Conservation (phyloP, 37 sponge, comb jelly and placozoan species). For the Cladorhizidae sp. region DNA sequence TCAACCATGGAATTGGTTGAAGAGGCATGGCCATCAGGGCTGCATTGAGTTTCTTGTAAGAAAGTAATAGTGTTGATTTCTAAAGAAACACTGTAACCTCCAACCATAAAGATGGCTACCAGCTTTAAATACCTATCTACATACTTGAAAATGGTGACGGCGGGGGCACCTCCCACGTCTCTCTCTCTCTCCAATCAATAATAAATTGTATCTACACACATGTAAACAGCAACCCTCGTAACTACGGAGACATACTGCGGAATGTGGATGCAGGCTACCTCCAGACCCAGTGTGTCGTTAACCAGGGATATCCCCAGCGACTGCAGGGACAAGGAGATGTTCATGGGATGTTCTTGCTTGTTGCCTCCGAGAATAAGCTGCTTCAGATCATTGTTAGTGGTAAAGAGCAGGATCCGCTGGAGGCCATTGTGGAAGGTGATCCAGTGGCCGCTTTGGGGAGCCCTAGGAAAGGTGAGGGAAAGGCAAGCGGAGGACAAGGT, state of each 20-base stretch:
- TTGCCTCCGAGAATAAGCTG: slow-evolving; percentile 29
- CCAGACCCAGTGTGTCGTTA: slow-evolving; percentile 62
- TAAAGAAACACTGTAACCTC: too few relatives aligned
- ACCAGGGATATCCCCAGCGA: slow-evolving; percentile 74
- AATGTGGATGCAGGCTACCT: slow-evolving; percentile 69
- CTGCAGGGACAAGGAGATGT: slow-evolving; percentile 42
- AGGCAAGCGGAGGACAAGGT: not conserved
- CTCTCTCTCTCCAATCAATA: too few relatives aligned
- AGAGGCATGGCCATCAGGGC: too few relatives aligned
- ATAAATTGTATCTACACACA: not conserved
- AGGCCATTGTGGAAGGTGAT: slow-evolving; percentile 73
- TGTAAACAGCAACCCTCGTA: not conserved
- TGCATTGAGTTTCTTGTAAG: too few relatives aligned
- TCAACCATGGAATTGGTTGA: too few relatives aligned
- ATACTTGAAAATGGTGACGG: too few relatives aligned
- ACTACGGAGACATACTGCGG: slow-evolving; percentile 46
- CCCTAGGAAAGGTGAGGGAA: not conserved
- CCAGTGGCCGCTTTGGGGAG: slow-evolving; percentile 49
- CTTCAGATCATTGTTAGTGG: slow-evolving; percentile 15
- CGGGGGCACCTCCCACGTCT: too few relatives aligned
- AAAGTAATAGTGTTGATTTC: too few relatives aligned
- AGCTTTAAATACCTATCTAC: too few relatives aligned
- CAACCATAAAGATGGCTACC: too few relatives aligned
- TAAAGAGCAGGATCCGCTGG: slow-evolving; percentile 76
- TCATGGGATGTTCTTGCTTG: slow-evolving; percentile 16